Base-by-base conservation (phyloP, 2,888 invertebrate species). In the Amblyjoppa fuscipennis region DNA sequence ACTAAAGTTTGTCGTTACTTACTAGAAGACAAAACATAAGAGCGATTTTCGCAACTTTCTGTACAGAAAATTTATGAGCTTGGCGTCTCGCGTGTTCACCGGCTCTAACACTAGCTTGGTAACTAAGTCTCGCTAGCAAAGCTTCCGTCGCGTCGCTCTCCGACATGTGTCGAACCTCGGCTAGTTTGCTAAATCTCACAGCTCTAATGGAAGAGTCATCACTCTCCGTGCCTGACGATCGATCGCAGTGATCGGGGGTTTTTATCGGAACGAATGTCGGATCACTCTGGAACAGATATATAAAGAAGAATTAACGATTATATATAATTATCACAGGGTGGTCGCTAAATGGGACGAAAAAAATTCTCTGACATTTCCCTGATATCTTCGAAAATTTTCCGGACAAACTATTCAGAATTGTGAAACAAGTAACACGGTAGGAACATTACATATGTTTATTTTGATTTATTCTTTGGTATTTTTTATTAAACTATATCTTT, bases 91-190 rank as follows among this genome's bases (percentile, higher is more conserved):
- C 97, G 88, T 96, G 95, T 93, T 98, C 97, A 31, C 97, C 96
- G 76, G 98, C 98, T 85, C 98, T 96, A 87, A 98, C 94, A 83
- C 98, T 98, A 9, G 99, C 99, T 88, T 98, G 96, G 95, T 99
- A 99, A n/a, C 99, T 99, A 86, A 99, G 95, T 73, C 99, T 96
- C 3, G 99, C 98, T 91, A 99, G 95, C 87, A 98, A 95, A 11
- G 99, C 99, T 92, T 99, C 99, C 64, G 98, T 97, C 3, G 99
- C 99, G 95, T 98, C 97, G 87, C 96, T 96, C 82, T 98, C 97
- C 0, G 98, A 98, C 97, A 98, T 97, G 89, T 98, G 98, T 0
- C 98, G 96, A 77, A 97, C 97, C 95, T 98, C 98, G 9, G 98
- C 98, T 89, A 99, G 95, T 95, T 98, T 98, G 93, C 97, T 98